Percentiles rank a stretch among this genome's conserved stretches.
These are phyloP conservation scores for Lepus europaeus DNA, from an alignment of 2,113 vertebrate genomes.

Conservation along the genomic window DNA sequence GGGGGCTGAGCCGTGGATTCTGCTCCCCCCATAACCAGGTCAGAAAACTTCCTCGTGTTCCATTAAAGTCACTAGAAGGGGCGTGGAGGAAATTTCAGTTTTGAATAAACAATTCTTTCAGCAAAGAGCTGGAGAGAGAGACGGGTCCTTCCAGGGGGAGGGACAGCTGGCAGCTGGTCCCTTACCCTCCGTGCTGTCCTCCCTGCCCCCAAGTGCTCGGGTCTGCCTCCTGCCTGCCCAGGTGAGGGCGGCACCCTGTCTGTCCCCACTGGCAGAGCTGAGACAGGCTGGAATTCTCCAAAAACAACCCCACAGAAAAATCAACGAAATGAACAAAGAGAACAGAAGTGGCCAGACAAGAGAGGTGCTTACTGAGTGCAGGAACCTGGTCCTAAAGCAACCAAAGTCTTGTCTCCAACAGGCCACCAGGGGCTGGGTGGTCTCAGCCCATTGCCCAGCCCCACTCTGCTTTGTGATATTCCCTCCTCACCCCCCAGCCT, in stretches of 20 bases:
- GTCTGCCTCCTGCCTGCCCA: conserved; percentile 2
- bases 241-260: not conserved
- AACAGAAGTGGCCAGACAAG: conserved; percentile 10
- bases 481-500: too few species aligned
- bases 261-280: not conserved
- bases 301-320: conserved; percentile 65
- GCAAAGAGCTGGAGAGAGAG: not conserved
- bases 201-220: not conserved
- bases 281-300: conserved; percentile 75
- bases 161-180: not conserved
- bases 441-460: not conserved
- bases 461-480: not conserved
- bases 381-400: conserved; percentile 48
- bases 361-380: not conserved
- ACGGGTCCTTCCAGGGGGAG: not conserved
- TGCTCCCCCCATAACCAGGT: too few species aligned
- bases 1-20: not conserved
- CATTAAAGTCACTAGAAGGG: not conserved
- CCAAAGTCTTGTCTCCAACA: not conserved
- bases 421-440: not conserved
- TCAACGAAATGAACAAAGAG: conserved; percentile 60
- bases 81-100: not conserved
- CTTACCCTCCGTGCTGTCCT: not conserved
- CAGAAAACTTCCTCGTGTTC: not conserved
- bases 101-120: conserved; percentile 59